phyloP scores from a whole-genome alignment of 2,797 vertebrate genomes.

The Sciaenops ocellatus region DNA sequence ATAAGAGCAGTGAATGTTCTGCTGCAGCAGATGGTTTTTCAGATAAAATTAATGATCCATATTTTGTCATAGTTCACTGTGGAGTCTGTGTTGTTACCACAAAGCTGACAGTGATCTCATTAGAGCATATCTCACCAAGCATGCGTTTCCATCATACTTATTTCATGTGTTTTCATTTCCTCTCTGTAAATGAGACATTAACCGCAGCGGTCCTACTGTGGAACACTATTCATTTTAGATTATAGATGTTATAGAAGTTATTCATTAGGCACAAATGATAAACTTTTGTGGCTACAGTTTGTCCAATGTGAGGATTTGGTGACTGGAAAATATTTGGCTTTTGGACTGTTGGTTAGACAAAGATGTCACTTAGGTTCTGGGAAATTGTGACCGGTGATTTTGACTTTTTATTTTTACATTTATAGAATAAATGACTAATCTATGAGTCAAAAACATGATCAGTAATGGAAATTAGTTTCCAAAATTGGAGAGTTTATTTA shows the following conservation, averaged over 20 bases:
- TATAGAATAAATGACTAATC: neutral
- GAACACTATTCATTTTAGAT: too few species aligned
- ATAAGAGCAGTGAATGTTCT: slow-evolving; percentile 23
- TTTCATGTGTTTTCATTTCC: neutral
- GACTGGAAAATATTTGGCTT: neutral
- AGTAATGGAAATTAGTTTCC: neutral
- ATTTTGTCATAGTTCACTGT: slow-evolving; percentile 27
- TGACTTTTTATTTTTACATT: neutral
- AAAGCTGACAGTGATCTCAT: slow-evolving; percentile 7
- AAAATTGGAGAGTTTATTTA: too few species aligned
- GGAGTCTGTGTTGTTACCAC: slow-evolving; percentile 16
- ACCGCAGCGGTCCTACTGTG: neutral
- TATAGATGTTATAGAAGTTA: neutral
- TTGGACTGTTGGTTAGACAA: neutral
- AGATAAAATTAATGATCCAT: slow-evolving; percentile 43
- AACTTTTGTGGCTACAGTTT: neutral
- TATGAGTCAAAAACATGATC: neutral
- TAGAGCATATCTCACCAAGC: neutral
- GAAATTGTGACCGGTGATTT: neutral
- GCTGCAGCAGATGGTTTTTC: slow-evolving; percentile 48
- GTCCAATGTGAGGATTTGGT: neutral
- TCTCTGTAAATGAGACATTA: neutral
- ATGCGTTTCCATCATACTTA: slow-evolving; percentile 12
- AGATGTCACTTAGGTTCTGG: neutral
- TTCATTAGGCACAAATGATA: neutral